Evolutionary conservation across 2,888 invertebrate species (phyloP), one percentile per base, ranked within the genome.

Genomic region (Nephrotoma appendiculata): DNA sequence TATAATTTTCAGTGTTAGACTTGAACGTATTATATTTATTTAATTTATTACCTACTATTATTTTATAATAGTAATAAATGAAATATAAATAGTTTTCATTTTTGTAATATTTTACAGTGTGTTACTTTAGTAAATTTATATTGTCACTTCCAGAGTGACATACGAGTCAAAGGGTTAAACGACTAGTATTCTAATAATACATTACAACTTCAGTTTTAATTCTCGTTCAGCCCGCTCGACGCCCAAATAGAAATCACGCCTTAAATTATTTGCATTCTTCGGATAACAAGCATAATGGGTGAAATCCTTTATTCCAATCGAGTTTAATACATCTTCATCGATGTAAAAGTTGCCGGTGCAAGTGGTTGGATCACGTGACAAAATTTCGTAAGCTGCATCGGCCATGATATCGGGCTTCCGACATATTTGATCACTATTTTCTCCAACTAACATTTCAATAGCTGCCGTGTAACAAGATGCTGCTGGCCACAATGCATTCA

Each of bases 401-500:
- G 91, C 90, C 90, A 92, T 90, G 41, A 92, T 91, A 86, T 92
- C 91, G 0, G 91, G 90, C 88, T 91, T 92, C 6, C 92, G 89
- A 1, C 91, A 92, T 89, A 89, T 90, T 4, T 89, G 89, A 41
- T 90, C 90, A 84, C 88, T 88, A 0, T 91, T 91, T 0, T 90
- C 88, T 0, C 97, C 97, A 0, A 95, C 94, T 87, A 98, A 90
- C 96, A 97, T 96, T 90, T 96, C 96, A 88, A 97, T 96, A 9
- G 99, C 99, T 1, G 99, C 98, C 0, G 99, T 99, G 87, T 95
- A 94, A 89, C 99, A 98, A 7, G 96, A 98, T 89, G 98, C 98
- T 90, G 94, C 95, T 0, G 99, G 99, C 99, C 99, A 99, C 0
- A 99, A 93, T 0, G 98, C 98, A 92, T 99, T 99, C 11, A 99